Evolutionary conservation across 2,888 invertebrate genomes (phyloP).

Genomic region (Hyppa rectilinea): DNA sequence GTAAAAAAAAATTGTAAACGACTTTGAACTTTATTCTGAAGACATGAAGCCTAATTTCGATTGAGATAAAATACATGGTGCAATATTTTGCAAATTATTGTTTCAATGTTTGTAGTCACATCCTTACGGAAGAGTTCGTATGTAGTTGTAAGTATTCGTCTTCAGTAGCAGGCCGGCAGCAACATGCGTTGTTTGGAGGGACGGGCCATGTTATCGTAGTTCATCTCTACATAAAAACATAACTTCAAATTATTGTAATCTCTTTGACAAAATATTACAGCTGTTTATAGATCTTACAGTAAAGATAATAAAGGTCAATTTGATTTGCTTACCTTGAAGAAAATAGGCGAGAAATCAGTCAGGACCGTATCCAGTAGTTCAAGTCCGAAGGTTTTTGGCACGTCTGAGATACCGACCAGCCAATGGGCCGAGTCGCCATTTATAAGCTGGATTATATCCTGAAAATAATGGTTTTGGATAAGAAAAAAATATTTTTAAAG

Average conservation of each 20-base stretch:
- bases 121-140: too few relatives aligned
- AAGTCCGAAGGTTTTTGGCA: conserved; percentile 98
- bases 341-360: conserved; percentile 95
- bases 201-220: too few relatives aligned
- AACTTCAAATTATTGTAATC: neutral
- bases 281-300: neutral
- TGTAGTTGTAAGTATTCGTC: too few relatives aligned
- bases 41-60: neutral
- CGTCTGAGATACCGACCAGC: conserved; percentile 98
- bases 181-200: too few relatives aligned
- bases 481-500: neutral
- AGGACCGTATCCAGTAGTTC: conserved; percentile 98
- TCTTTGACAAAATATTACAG: neutral
- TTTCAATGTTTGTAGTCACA: too few relatives aligned
- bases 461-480: conserved; percentile 57
- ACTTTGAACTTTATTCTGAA: neutral
- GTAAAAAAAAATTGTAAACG: neutral
- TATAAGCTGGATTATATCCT: conserved; percentile 98
- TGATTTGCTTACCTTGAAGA: conserved; percentile 93
- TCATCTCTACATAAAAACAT: too few relatives aligned
- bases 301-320: neutral
- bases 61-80: neutral
- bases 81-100: too few relatives aligned
- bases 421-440: conserved; percentile 99
- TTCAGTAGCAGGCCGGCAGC: too few relatives aligned